Base-by-base conservation (phyloP, 2,888 invertebrate species). In the Villa cingulata region DNA sequence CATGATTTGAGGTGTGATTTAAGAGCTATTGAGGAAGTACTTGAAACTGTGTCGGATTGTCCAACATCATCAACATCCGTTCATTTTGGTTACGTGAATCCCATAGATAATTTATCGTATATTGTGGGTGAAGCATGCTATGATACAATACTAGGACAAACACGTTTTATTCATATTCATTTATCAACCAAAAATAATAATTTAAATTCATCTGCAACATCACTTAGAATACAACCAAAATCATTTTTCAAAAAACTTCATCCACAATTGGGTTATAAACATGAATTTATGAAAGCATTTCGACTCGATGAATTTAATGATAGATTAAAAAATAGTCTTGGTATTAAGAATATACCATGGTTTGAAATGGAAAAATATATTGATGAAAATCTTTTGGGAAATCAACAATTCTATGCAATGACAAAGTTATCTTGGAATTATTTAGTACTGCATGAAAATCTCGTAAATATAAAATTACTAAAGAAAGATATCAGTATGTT, bases 381-480 rank as follows among this genome's bases (percentile, higher is more conserved):
- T 3, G 57, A 57, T 41, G 32, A 48, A 27, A 53, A 57, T 2
- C 50, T 61, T 4, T 48, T 62, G 6, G 54, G 50, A 18, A 58
- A 57, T 45, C 51, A 50, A 17, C 62, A 62, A 47, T 53, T 60
- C 38, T 53, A 53, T 18, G 51, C 58, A 6, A 53, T 54, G 0
- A 57, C 57, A 39, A 61, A 62, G 46, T 50, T 62, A 2, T 52
- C 58, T 2, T 62, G 62, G 62, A 62, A 62, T 43, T 61, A 58
- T 46, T 58, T 56, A 36, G 51, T 59, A 5, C 42, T 54, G n/a
- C 52, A 57, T 42, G 59, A 59, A 27, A 50, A 57, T 18, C 45
- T 58, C 3, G 27, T 29, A 9, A 58, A 58, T 37, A 52, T 59
- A 19, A 51, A 53, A 10, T 44, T 54, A 1, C 48, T 62, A 1